These are phyloP conservation scores for Pygmarrhopalites habei DNA, from an alignment of 1,140 invertebrate genomes.

Conservation along the genomic window DNA sequence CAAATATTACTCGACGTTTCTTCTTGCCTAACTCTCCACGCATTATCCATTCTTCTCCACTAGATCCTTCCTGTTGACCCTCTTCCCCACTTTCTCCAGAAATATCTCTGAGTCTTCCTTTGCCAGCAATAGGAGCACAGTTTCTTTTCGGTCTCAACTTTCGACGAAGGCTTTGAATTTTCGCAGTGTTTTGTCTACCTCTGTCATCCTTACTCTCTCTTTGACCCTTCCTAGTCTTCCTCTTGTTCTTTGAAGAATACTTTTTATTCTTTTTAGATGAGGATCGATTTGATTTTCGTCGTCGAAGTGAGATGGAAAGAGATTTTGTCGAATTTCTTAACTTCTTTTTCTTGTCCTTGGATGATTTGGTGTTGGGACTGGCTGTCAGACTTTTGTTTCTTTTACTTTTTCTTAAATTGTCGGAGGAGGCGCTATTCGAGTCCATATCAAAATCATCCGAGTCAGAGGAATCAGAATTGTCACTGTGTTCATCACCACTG, in stretches of 20 bases:
- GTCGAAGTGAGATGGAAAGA: not conserved
- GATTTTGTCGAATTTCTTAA: slow-evolving; percentile 3
- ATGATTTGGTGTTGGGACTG: not conserved
- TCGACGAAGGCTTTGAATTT: slow-evolving; percentile 31
- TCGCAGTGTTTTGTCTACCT: not conserved
- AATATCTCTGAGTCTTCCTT: slow-evolving; percentile 33
- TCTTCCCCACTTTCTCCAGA: slow-evolving; percentile 42
- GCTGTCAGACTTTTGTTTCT: not conserved
- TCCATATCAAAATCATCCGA: slow-evolving; percentile 18
- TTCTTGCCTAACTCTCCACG: slow-evolving; percentile 36
- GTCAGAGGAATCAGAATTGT: slow-evolving; percentile 23
- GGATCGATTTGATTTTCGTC: not conserved
- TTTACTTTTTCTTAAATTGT: slow-evolving; percentile 17
- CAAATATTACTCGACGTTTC: slow-evolving; percentile 46
- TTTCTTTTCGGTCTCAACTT: slow-evolving; percentile 40
- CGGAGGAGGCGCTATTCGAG: slow-evolving; percentile 12
- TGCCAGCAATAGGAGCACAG: slow-evolving; percentile 30
- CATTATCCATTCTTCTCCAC: slow-evolving; percentile 41
- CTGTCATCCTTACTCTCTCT: too few relatives aligned
- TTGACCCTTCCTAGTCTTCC: slow-evolving; percentile 14
- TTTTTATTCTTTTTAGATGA: not conserved
- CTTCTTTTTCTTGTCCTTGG: not conserved
- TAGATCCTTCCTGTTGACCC: slow-evolving; percentile 45
- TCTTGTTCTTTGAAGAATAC: slow-evolving; percentile 7
- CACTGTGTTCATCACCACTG: slow-evolving; percentile 39